Evolutionary conservation across 2,797 vertebrate genomes (phyloP), one percentile per base, ranked within the genome.

Genomic region (Saxicola maurus): DNA sequence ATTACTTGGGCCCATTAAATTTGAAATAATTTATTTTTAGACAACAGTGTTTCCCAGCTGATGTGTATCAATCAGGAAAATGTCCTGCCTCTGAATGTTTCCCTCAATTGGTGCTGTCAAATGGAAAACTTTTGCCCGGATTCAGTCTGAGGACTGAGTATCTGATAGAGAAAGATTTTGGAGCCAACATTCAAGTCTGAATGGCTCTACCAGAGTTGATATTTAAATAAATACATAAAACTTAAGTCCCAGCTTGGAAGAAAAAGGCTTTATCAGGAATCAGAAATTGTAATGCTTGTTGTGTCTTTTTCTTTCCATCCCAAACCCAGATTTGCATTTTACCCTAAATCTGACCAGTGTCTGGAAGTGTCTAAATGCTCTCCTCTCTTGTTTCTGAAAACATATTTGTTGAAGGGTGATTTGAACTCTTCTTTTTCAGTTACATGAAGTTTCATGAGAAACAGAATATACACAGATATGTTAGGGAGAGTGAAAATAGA

Each of bases 21-120:
- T 49, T 35, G 25, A 71, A 69, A 62, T 14, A 76, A 71, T 56
- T 69, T 0, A 17, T 13, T 82, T 76, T 45, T 52, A 79, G 55
- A 46, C 11, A 66, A 24, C 9, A 28, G 12, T 35, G 13, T 71
- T 90, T 82, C 30, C 43, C 46, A 74, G 49, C 6, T 89, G 28
- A 60, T 21, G 30, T 30, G 16, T 27, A 82, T 43, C 38, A 23
- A 30, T 30, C 23, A 67, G 64, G 49, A 38, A 84, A 61, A 74
- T 12, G 12, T 20, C 27, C 55, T 75, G 1, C 46, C 76, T 75
- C 17, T 33, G 19, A 27, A 19, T 0, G 1, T 25, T 57, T 62
- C 59, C 31, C 46, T 83, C 0, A 1, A 10, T 1, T 1, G 1
- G 23, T 1, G 1, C 42, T 77, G 51, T 35, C 24, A 65, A 33